These are phyloP conservation scores for Pseudomyrmex cubaensis DNA, from an alignment of 1,140 invertebrate genomes.

Conservation along the genomic window DNA sequence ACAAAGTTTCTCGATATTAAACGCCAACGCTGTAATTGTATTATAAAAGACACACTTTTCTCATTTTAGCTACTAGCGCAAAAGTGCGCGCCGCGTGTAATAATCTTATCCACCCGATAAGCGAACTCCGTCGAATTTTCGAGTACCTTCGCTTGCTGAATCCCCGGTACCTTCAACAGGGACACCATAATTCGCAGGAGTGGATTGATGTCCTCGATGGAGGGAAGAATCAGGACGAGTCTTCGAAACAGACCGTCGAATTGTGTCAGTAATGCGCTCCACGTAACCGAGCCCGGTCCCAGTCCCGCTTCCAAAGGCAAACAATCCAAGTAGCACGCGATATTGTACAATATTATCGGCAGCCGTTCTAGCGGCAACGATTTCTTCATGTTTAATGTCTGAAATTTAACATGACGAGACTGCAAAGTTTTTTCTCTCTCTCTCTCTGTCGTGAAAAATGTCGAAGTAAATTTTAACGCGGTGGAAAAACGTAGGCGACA, in stretches of 20 bases:
- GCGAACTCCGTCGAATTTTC: too few relatives aligned
- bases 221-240: slow-evolving; percentile 90
- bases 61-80: too few relatives aligned
- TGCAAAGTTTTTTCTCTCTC: background rate
- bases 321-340: slow-evolving; percentile 97
- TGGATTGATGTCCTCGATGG: slow-evolving; percentile 91
- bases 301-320: slow-evolving; percentile 93
- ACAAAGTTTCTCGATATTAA: too few relatives aligned
- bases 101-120: background rate
- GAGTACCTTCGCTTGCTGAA: slow-evolving; percentile 91
- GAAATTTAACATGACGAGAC: slow-evolving; percentile 63
- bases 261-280: slow-evolving; percentile 92
- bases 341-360: slow-evolving; percentile 92
- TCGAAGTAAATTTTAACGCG: too few relatives aligned
- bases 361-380: slow-evolving; percentile 92
- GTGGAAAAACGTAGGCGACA: background rate
- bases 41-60: too few relatives aligned
- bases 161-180: slow-evolving; percentile 93
- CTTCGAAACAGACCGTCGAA: slow-evolving; percentile 94
- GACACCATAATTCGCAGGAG: slow-evolving; percentile 94
- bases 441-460: background rate
- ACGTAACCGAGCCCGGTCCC: slow-evolving; percentile 88
- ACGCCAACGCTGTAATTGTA: too few relatives aligned
- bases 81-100: too few relatives aligned
- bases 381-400: slow-evolving; percentile 95